Base-by-base conservation (phyloP, 2,797 vertebrate species). In the Pagetopsis macropterus region DNA sequence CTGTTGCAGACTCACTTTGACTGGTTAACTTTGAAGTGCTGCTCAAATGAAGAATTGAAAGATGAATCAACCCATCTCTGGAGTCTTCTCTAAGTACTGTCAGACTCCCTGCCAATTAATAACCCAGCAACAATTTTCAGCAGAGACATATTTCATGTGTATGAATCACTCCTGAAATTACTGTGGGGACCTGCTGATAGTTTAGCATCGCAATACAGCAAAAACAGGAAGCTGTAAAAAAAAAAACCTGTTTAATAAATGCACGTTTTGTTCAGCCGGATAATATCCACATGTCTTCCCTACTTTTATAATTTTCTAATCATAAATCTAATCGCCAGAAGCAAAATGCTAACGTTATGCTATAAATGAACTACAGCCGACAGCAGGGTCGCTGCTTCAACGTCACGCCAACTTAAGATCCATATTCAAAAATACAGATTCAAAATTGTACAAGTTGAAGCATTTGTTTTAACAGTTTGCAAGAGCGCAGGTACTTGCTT, bases 41-140 rank as follows among this genome's bases (percentile, higher is more conserved):
- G 81, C 79, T 83, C 82, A 85, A 81, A 88, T 85, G 85, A 84
- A 85, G 85, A 84, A 86, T 82, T 79, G 81, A 84, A 72, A 84
- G 77, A 87, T 84, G 81, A 88, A 85, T 90, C 85, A 88, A 48
- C 31, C 51, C 65, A 62, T 85, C 83, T 83, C 81, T 27, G 43
- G 84, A 88, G 87, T 70, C 67, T 61, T 57, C 61, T 69, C 79
- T 85, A 82, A 90, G 80, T 68, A 76, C 81, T 41, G 79, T 77
- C 82, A 63, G 79, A 79, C 77, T 84, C 76, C 78, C 80, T 79
- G 75, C 81, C 84, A 88, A 90, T 88, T 89, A 89, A 89, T 90
- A 88, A 88, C 81, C 55, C 67, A 41, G 68, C 23, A 37, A 70
- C 77, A 77, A 61, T 76, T 78, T 84, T 86, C 84, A 67, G 75